Percentiles rank a stretch among this genome's conserved stretches.
These are phyloP conservation scores for Tokudaia muenninki DNA, from an alignment of 2,797 vertebrate genomes.

Conservation along the genomic window DNA sequence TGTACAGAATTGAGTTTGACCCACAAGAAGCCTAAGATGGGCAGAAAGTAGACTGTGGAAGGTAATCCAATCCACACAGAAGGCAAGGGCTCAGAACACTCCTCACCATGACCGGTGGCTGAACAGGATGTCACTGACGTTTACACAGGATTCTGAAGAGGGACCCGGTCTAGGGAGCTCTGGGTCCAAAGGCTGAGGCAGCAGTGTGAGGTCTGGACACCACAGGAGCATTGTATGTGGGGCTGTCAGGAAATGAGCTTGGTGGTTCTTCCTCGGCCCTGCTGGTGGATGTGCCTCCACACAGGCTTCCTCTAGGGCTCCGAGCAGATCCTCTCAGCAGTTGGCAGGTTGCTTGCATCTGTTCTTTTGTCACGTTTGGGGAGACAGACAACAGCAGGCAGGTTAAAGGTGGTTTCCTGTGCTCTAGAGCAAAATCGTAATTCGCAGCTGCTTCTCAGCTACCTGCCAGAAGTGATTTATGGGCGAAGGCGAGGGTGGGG, in stretches of 20 bases:
- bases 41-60: neutral
- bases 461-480: slow-evolving; percentile 97
- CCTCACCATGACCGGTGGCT: neutral
- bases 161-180: neutral
- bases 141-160: neutral
- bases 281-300: slow-evolving; percentile 4
- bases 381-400: slow-evolving; percentile 95
- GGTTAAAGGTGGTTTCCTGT: slow-evolving; percentile 98
- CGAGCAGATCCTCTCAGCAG: slow-evolving; percentile 83
- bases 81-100: neutral
- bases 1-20: neutral
- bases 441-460: slow-evolving; percentile 97
- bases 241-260: slow-evolving; percentile 40
- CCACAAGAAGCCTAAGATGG: neutral
- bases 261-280: neutral
- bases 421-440: slow-evolving; percentile 91
- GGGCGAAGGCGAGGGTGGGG: slow-evolving; percentile 67
- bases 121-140: neutral
- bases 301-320: slow-evolving; percentile 86
- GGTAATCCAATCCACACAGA: neutral
- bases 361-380: slow-evolving; percentile 91
- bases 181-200: fast-evolving
- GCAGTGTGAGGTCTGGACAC: neutral
- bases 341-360: slow-evolving; percentile 87
- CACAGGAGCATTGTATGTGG: fast-evolving